Evolutionary conservation across 2,888 invertebrate genomes (phyloP), one percentile per base, ranked within the genome.

Genomic region (Perdita meconis): DNA sequence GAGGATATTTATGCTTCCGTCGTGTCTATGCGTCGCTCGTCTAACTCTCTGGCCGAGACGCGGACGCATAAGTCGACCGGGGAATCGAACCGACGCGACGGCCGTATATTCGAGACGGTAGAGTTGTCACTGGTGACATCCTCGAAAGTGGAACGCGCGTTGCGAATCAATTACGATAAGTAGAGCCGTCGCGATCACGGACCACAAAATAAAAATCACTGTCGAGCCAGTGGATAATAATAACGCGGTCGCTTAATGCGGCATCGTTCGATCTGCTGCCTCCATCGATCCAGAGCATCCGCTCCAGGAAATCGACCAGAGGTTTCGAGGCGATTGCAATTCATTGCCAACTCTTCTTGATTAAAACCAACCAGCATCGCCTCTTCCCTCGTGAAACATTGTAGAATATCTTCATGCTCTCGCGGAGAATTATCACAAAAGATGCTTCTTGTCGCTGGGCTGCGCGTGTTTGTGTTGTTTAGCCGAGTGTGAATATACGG

Each of bases 281-380:
- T 56, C 56, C 42, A 36, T 47, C 53, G 61, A 42, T 68, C 26
- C 2, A 8, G 30, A 53, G 5, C 47, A 0, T 22, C 26, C 22
- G 6, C 44, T 13, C 60, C 22, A 50, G 30, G 42, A 59, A 64
- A 64, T 55, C 74, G 53, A 75, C 47, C 13, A 10, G 13, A 6
- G 24, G 12, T 1, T 56, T n/a, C n/a, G n/a, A n/a, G n/a, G n/a
- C 65, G 65, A 71, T 57, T 50, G 61, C 47, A 61, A 71, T 65
- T 70, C 65, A 66, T 71, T 59, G 71, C 55, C 42, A 61, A 66
- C 71, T 71, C 56, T 26, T 40, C 42, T 61, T 66, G 66, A 76
- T 76, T 71, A 71, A 76, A 77, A 36, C 60, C 57, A 61, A 22
- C 42, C 50, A 1, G 19, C 16, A 12, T 24, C 40, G 26, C 56